Evolutionary conservation across 2,888 invertebrate genomes (phyloP).

Genomic region (Tinea pellionella): DNA sequence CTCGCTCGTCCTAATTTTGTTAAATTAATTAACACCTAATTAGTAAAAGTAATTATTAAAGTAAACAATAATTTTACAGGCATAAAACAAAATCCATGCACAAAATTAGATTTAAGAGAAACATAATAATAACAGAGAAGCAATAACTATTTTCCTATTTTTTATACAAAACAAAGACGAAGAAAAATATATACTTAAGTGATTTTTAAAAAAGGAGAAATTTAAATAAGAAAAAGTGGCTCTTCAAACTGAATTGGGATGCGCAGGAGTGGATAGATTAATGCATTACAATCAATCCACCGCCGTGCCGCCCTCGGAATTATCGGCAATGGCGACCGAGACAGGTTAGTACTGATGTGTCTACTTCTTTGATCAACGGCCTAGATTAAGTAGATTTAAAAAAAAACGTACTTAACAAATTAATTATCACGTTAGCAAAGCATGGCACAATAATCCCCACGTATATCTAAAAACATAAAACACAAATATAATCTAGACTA

Average conservation of each 20-base stretch:
- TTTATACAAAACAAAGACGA: not conserved
- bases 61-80: not conserved
- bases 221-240: constrained; percentile 53
- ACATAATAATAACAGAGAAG: constrained; percentile 7
- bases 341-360: constrained; percentile 65
- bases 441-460: too few species aligned
- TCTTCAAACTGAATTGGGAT: constrained; percentile 58
- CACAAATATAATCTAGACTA: too few species aligned
- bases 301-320: constrained; percentile 62
- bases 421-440: too few species aligned
- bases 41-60: not conserved
- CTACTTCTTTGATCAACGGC: too few species aligned
- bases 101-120: not conserved
- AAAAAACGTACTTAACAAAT: too few species aligned
- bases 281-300: not conserved
- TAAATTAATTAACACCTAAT: not conserved
- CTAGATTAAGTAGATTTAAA: too few species aligned
- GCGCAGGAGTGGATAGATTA: constrained; percentile 51
- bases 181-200: constrained; percentile 4
- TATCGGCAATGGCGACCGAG: constrained; percentile 65
- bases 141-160: constrained; percentile 10
- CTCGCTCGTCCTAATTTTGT: not conserved
- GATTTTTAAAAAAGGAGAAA: constrained; percentile 24
- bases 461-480: too few species aligned
- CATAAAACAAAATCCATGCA: not conserved